Evolutionary conservation across 2,888 invertebrate genomes (phyloP), one percentile per base, ranked within the genome.

Genomic region (Ophion ellenae): DNA sequence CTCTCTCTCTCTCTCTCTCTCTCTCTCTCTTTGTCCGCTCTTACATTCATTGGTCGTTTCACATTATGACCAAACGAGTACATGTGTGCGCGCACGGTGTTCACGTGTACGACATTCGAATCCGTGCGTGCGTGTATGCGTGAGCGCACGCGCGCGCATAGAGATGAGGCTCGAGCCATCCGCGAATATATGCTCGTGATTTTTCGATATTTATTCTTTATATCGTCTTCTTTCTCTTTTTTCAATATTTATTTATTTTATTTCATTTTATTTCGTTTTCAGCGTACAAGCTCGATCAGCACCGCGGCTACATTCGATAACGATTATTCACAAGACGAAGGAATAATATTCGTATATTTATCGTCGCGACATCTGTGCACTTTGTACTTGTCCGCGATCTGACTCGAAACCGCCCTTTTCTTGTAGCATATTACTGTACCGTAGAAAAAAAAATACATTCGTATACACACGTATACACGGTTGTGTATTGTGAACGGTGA

Each of bases 361-460:
- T 87, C 87, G 87, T 86, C 79, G 84, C 78, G 86, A 86, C 88
- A 88, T 88, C 86, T 86, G 87, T 88, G 85, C 87, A 88, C 88
- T 88, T 88, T 88, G 87, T 86, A 87, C 87, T 87, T 88, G 87
- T 88, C 88, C 83, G 84, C 87, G 79, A 63, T 81, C 69, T 63
- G 77, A 63, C 71, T 78, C 71, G 85, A 83, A 84, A 75, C 11
- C 64, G 20, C n/a, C 84, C 84, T 69, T 71, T 74, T 64, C 71
- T 76, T 45, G 36, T 53, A 9, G 40, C 69, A 69, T 81, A 81
- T 81, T 85, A 85, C 78, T 73, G 80, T 53, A 63, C 66, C 67
- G 61, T 45, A 70, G 40, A 64, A 61, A 73, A 17, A 17, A 81
- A 53, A 4, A 53, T 71, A 74, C 53, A 67, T 70, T 63, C 32